A percentile compares a stretch with the other conserved stretches of the same genome.
Conservation (phyloP, 2,113 vertebrate species). For the Poeciliopsis retropinna region DNA sequence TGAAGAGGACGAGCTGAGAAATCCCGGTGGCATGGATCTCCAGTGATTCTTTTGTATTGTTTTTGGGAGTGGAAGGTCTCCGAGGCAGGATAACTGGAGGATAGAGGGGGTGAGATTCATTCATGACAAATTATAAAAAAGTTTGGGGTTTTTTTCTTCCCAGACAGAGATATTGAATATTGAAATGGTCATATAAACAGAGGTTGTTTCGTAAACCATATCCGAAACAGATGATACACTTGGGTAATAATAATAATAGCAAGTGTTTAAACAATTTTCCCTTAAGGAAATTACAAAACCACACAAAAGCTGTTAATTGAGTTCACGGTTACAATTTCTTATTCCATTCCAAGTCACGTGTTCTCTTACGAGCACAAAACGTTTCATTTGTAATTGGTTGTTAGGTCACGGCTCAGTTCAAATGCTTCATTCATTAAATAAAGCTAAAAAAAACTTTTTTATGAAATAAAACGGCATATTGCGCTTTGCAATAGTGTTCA, state of each 20-base stretch:
- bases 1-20: not conserved
- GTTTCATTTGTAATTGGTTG: constrained; percentile 3
- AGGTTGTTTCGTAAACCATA: not conserved
- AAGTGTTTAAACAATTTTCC: not conserved
- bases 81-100: not conserved
- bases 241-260: not conserved
- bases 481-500: not conserved
- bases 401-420: constrained; percentile 18
- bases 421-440: constrained; percentile 53
- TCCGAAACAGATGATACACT: not conserved
- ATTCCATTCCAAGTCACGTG: not conserved
- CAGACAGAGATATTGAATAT: not conserved
- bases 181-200: not conserved
- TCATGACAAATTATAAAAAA: not conserved
- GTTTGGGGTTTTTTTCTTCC: not conserved
- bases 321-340: not conserved
- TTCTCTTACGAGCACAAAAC: not conserved
- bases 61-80: constrained; percentile 3
- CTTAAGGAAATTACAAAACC: not conserved
- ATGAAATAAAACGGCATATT: not conserved
- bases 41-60: not conserved
- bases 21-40: not conserved
- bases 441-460: constrained; percentile 8
- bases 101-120: constrained; percentile 29
- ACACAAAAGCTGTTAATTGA: not conserved